Percentiles rank a stretch among this genome's conserved stretches.
Evolutionary conservation across 2,797 vertebrate genomes (phyloP).

Genomic region (Onychomys leucogaster): DNA sequence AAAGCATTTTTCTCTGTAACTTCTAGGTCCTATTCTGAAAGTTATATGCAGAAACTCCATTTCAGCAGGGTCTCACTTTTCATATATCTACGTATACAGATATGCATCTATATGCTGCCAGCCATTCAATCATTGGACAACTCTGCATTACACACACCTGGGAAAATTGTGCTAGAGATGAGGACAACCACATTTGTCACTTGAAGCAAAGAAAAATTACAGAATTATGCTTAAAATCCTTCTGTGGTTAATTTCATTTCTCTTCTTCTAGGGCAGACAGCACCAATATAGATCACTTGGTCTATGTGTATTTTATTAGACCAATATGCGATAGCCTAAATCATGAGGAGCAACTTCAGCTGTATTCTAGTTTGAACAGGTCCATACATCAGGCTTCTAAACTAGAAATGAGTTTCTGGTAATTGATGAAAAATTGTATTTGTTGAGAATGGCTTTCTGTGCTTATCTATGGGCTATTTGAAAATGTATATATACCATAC

Average conservation of each 20-base stretch:
- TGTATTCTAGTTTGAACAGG: conserved; percentile 38
- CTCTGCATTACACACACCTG: not conserved
- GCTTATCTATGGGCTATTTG: not conserved
- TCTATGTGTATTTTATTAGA: conserved; percentile 27
- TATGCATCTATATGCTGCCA: not conserved
- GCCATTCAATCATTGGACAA: not conserved
- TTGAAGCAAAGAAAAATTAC: conserved; percentile 36
- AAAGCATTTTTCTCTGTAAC: not conserved
- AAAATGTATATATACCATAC: not conserved
- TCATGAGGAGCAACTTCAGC: not conserved
- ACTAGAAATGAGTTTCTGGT: not conserved
- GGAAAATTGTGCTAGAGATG: not conserved
- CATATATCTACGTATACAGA: not conserved
- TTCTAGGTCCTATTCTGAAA: not conserved
- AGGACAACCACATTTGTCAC: conserved; percentile 30
- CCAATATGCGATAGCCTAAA: not conserved
- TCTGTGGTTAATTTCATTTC: conserved; percentile 30
- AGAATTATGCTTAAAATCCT: conserved; percentile 42
- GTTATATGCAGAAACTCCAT: conserved; percentile 20
- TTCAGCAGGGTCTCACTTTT: not conserved
- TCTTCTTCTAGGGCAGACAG: conserved; percentile 23
- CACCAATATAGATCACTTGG: not conserved
- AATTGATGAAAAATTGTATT: conserved; percentile 36
- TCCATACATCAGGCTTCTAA: not conserved
- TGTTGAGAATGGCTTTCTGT: not conserved